Base-by-base conservation (phyloP, 2,888 invertebrate genomes). In the Gymnocheta viridis region DNA sequence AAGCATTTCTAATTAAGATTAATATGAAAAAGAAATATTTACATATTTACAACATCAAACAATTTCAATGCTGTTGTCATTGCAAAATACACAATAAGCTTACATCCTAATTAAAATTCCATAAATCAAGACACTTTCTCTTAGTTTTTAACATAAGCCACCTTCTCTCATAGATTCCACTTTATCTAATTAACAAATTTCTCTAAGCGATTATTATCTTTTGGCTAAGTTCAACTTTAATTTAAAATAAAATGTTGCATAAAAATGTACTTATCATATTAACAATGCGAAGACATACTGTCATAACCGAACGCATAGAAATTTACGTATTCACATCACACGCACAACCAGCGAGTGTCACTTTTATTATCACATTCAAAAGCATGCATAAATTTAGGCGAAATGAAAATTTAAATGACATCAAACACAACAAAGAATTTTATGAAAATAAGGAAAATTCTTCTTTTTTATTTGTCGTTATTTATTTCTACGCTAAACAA, bases 321-420 rank as follows among this genome's bases (percentile, higher is more conserved):
- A 35, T 49, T 77, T 49, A 77, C 1, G 19, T 60, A 69, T 67
- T 69, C 77, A 27, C 27, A 49, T 49, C 58, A 69, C 38, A 69
- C 27, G 56, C 35, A 35, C 9, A 35, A 38, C 58, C 38, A 60
- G 17, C 4, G 44, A 69, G 74, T 62, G 54, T 60, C 67, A 69
- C 60, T 54, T 69, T 44, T 35, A 49, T 69, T 44, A 27, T 56
- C 10, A 27, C 69, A 19, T 70, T 60, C 12, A 73, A 69, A 74
- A 66, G 32, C 58, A 38, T 47, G 56, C 72, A 79, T 79, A 72
- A 72, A 80, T 67, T 67, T 67, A 35, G 51, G 24, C 54, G 35
- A 47, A 44, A 78, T 54, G 32, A 54, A 35, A 70, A 79, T 41
- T 70, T 70, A 70, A 78, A 70, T 78, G 70, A 62, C 70, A 70